Evolutionary conservation across 2,113 vertebrate genomes (phyloP).

Genomic region (Gorsachius goisagi): DNA sequence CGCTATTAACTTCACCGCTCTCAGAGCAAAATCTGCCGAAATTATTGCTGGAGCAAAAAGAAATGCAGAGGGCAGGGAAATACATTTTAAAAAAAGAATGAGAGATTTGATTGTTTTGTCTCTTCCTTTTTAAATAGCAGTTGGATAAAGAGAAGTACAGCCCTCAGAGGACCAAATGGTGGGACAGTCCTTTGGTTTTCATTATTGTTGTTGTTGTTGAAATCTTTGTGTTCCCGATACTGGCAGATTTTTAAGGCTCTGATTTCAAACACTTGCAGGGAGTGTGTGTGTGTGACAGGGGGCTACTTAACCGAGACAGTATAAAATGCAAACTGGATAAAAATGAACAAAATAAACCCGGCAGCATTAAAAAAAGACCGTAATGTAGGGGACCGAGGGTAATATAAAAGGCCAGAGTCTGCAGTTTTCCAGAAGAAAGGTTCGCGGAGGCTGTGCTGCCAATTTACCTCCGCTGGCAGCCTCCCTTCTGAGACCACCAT

Average conservation of each 20-base stretch:
- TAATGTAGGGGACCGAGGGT: neutral
- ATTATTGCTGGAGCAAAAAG: slow-evolving; percentile 43
- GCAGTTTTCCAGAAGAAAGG: slow-evolving; percentile 17
- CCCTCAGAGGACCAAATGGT: slow-evolving; percentile 24
- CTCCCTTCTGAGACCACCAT: slow-evolving; percentile 49
- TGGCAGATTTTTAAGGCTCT: slow-evolving; percentile 11
- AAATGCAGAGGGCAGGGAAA: slow-evolving; percentile 7
- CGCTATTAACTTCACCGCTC: slow-evolving; percentile 3
- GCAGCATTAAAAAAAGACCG: neutral
- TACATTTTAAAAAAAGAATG: neutral
- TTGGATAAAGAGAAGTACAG: neutral
- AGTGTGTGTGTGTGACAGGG: neutral
- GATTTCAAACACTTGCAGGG: neutral
- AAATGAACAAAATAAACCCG: neutral
- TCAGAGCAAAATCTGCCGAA: slow-evolving; percentile 37
- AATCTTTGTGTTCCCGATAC: neutral
- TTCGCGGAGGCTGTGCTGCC: neutral
- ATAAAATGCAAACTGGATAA: neutral
- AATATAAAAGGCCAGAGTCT: neutral
- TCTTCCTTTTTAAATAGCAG: slow-evolving; percentile 4
- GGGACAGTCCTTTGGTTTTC: neutral
- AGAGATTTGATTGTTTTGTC: slow-evolving; percentile 3
- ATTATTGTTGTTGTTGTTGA: neutral
- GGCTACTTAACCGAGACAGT: neutral
- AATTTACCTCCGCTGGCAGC: neutral